These are phyloP conservation scores for Panonychus citri DNA, from an alignment of 1,140 invertebrate genomes.

Conservation along the genomic window DNA sequence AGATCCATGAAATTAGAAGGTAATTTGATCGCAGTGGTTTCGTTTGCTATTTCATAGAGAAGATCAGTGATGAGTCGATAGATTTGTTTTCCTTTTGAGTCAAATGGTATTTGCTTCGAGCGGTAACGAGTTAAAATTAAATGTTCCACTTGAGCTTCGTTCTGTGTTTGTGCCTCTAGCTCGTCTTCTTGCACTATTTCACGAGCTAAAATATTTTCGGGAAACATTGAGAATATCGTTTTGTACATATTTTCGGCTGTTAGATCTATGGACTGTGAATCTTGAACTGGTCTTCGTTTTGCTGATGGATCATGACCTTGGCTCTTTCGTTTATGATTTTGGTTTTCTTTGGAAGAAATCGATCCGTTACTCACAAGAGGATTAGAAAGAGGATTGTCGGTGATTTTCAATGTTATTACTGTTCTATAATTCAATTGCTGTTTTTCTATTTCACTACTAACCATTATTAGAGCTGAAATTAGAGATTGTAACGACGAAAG, in stretches of 20 bases:
- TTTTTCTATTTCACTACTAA: too few species aligned
- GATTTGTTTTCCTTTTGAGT: neutral
- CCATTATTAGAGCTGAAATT: neutral
- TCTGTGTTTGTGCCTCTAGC: neutral
- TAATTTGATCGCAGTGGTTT: neutral
- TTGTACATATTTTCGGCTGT: too few species aligned
- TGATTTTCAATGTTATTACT: too few species aligned
- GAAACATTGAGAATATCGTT: neutral
- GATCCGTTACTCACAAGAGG: too few species aligned
- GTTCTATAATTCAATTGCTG: too few species aligned
- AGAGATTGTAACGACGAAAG: neutral
- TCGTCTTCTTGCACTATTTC: neutral
- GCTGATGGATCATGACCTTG: too few species aligned
- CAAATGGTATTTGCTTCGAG: neutral
- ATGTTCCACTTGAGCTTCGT: neutral
- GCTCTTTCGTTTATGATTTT: too few species aligned
- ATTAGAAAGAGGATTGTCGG: too few species aligned
- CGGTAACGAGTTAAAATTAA: neutral
- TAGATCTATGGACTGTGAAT: too few species aligned
- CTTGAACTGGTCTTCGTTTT: too few species aligned
- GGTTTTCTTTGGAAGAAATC: too few species aligned
- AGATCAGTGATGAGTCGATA: slow-evolving; percentile 1
- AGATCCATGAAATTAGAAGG: slow-evolving; percentile 1
- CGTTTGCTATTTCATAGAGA: neutral
- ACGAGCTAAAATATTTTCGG: neutral